A percentile compares a stretch with the other conserved stretches of the same genome.
phyloP scores from a whole-genome alignment of 37 sponge, comb jelly and placozoan genomes.

The Mnemiopsis leidyi region DNA sequence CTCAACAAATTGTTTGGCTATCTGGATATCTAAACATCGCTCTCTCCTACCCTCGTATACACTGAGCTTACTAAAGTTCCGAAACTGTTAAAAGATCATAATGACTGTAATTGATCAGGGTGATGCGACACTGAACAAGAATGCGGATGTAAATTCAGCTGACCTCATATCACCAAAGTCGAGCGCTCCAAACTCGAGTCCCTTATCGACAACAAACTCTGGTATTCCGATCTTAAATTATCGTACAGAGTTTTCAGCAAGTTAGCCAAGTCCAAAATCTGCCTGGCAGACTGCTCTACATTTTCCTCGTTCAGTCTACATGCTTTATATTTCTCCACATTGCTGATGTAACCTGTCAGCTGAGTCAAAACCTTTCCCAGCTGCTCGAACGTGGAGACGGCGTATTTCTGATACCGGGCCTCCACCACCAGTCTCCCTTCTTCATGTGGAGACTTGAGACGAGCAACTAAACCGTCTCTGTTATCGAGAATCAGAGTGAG shows the following conservation, averaged over 20 bases:
- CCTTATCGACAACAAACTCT: neutral
- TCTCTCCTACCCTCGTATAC: too few species aligned
- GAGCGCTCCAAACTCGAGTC: neutral
- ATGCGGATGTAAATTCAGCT: too few species aligned
- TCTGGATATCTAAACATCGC: too few species aligned
- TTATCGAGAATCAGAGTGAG: neutral
- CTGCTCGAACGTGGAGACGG: constrained; percentile 48
- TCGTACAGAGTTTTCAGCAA: constrained; percentile 5
- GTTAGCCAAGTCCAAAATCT: neutral
- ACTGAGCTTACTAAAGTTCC: neutral
- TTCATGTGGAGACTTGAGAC: neutral
- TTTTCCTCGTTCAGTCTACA: neutral
- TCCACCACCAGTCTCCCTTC: constrained; percentile 36
- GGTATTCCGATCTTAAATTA: neutral
- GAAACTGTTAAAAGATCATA: neutral
- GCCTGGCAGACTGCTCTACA: neutral
- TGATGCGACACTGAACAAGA: too few species aligned
- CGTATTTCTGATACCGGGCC: constrained; percentile 50
- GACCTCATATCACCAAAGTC: neutral
- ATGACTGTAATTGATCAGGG: neutral
- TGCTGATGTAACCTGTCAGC: neutral
- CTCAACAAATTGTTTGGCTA: too few species aligned
- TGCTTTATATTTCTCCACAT: constrained; percentile 20
- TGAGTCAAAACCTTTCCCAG: neutral
- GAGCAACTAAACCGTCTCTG: neutral